Base-by-base conservation (phyloP, 1,140 invertebrate genomes). In the Cotesia vestalis region DNA sequence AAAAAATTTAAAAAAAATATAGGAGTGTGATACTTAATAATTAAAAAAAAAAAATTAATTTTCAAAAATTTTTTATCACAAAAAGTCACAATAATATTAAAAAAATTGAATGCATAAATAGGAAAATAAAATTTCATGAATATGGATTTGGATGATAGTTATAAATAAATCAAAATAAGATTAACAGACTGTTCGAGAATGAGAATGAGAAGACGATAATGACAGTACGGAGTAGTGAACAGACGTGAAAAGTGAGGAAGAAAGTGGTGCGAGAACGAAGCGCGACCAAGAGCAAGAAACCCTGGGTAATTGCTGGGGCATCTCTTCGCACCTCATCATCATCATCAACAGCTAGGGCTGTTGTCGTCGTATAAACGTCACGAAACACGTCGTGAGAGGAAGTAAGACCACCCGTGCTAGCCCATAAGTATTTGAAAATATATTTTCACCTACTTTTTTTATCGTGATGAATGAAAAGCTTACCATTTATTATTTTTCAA, bases 301-400 rank as follows among this genome's bases (percentile, higher is more conserved):
- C 61, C 40, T 75, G 63, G 84, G 79, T 85, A 85, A 85, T 87
- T 86, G 84, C 84, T 84, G 75, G 73, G 81, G 78, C 83, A 80
- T 87, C 84, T 85, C 85, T 87, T 87, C 84, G 82, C 85, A 87
- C 85, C 85, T 87, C 85, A 87, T 87, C 85, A 87, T 87, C 85
- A 83, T 86, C 85, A 85, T 85, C 83, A 85, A 83, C 84, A 79
- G 79, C 78, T 74, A 75, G 78, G 78, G 57, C 80, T 78, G 82
- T 81, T 79, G 80, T 82, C 84, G 82, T 81, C 80, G 80, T 77
- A 76, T 57, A 62, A 6, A 60, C 38, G 40, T 20, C 53, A 52
- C 55, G 14, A 57, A 20, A 55, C 61, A 59, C 53, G 74, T 75
- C 78, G 76, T 69, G 69, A 71, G 51, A 61, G 34, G 57, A 75